Conservation (phyloP, 2,797 vertebrate species). For the Arrhamphus sclerolepis region DNA sequence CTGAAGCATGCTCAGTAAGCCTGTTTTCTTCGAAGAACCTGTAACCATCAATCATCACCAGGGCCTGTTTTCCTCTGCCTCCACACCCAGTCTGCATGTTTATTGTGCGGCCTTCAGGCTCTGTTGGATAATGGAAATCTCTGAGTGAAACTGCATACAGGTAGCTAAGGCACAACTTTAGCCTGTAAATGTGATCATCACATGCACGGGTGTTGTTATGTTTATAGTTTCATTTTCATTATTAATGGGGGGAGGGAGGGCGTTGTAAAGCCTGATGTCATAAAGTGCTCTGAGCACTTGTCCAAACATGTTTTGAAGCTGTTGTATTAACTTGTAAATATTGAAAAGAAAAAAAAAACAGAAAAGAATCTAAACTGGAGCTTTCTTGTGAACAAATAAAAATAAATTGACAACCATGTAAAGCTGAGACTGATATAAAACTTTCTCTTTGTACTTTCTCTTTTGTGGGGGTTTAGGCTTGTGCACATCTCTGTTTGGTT, state of each 20-base stretch:
- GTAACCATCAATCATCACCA: conserved; percentile 84
- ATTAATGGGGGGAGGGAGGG: too few relatives aligned
- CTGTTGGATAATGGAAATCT: background rate
- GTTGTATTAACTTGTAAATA: background rate
- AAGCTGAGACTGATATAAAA: too few relatives aligned
- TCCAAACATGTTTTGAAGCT: conserved; percentile 4
- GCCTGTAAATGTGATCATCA: too few relatives aligned
- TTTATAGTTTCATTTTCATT: conserved; percentile 3
- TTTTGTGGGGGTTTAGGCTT: too few relatives aligned
- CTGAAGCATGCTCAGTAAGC: conserved; percentile 77
- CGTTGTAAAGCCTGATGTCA: background rate
- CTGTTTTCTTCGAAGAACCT: conserved; percentile 85
- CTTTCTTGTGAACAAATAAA: too few relatives aligned
- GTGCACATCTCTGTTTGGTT: too few relatives aligned
- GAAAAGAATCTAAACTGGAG: too few relatives aligned
- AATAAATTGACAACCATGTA: too few relatives aligned
- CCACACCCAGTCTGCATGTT: conserved; percentile 79
- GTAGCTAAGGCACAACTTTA: background rate
- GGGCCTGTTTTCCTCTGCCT: conserved; percentile 64
- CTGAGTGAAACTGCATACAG: fast-evolving
- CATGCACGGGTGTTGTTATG: background rate
- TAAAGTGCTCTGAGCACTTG: background rate
- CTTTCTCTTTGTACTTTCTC: too few relatives aligned
- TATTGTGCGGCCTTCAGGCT: conserved; percentile 63
- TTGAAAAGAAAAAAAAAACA: too few relatives aligned